Base-by-base conservation (phyloP, 2,113 vertebrate species). In the Anguilla japonica region DNA sequence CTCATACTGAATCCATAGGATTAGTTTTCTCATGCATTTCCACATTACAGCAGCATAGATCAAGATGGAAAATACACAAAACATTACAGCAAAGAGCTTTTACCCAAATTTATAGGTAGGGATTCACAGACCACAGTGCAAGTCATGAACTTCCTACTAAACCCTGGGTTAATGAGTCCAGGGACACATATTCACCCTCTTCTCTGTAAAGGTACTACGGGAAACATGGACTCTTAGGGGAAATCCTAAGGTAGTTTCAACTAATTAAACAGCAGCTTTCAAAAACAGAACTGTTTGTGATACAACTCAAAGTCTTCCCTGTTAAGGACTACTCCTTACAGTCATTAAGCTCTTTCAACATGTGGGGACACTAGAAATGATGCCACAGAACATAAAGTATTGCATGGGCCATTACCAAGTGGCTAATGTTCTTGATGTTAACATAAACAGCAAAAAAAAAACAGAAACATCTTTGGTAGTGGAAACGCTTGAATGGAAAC, bases 41-140 rank as follows among this genome's bases (percentile, higher is more conserved):
- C 71, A 75, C 71, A n/a, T 75, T 75, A 34, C 71, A 75, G 71
- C 71, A 75, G 71, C n/a, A 75, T 75, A 75, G 60, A 67, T 26
- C 60, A 75, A 75, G n/a, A 75, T 34, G 71, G 26, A 75, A 75
- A 75, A 75, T 13, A 75, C n/a, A 75, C 71, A 29, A 0, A 71
- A 34, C 6, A 75, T n/a, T 75, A 75, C 71, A 4, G n/a, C 13
- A 75, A 34, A 75, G 71, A 11, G 26, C 71, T 29, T 34, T 75
- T 13, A 75, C 11, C 71, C 26, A 75, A 75, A 34, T 11, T n/a
- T 11, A 29, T 75, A 75, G 20, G n/a, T 1, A 29, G n/a, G 71
- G n/a, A 75, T 29, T 75, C 26, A 75, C 9, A 75, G 71, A 75
- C n/a, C 71, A 75, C 71, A 75, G 71, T 75, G 29, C 71, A 75